Percentiles rank a stretch among this genome's conserved stretches.
Evolutionary conservation across 2,113 vertebrate genomes (phyloP).

Genomic region (Uria lomvia): DNA sequence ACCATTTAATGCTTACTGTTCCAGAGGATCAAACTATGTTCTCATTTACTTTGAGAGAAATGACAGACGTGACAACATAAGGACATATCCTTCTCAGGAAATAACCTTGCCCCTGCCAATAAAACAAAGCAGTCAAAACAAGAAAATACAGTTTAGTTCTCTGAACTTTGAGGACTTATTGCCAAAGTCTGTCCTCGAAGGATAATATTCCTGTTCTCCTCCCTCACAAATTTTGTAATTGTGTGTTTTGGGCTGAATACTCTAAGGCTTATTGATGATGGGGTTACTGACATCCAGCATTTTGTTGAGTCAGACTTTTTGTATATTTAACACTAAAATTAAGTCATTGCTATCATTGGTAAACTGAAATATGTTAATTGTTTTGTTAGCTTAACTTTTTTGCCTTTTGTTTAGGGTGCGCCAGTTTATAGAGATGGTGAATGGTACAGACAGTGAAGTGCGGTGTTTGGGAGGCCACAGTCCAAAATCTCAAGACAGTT

Average conservation of each 20-base stretch:
- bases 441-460: conserved; percentile 98
- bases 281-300: neutral
- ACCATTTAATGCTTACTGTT: neutral
- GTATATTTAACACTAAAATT: neutral
- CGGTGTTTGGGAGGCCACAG: conserved; percentile 95
- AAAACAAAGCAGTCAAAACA: neutral
- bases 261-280: neutral
- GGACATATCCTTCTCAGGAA: neutral
- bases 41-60: conserved; percentile 10
- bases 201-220: conserved; percentile 29
- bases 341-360: neutral
- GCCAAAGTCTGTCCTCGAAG: neutral
- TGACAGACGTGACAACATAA: neutral
- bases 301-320: conserved; percentile 3
- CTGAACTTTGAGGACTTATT: neutral
- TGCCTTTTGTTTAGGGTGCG: conserved; percentile 85
- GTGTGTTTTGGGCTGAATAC: neutral
- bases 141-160: neutral
- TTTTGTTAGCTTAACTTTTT: conserved; percentile 33
- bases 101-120: conserved; percentile 2
- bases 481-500: conserved; percentile 98
- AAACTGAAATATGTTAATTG: neutral
- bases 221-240: neutral
- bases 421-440: conserved; percentile 99
- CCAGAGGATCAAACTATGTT: neutral